Evolutionary conservation across 2,888 invertebrate genomes (phyloP), one percentile per base, ranked within the genome.

Genomic region (Eurytoma californica): DNA sequence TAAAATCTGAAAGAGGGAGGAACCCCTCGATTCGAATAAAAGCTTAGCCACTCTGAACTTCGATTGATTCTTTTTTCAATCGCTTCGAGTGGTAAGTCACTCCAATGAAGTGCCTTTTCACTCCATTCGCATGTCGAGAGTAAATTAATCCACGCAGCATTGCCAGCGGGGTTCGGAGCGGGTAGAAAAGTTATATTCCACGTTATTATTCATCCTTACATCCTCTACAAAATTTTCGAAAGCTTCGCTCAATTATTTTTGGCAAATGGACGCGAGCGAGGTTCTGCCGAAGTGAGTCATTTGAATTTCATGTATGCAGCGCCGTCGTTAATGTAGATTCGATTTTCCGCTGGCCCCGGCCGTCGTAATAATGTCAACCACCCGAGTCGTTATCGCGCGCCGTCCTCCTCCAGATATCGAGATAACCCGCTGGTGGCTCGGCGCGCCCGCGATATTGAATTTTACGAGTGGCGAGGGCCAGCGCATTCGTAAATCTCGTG

Each of bases 261-360:
- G 63, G 47, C 63, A 39, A 63, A 13, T 12, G 39, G 20, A 18
- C 51, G 68, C 12, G 5, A 3, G 30, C 7, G 9, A 9, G 28
- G 9, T 3, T 3, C 5, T 9, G 3, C n/a, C 47, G 12, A 39
- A 12, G 20, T 14, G 5, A 51, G n/a, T 51, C 28, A 61, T 72
- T 72, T 72, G 28, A 51, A 24, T 47, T 39, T 72, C 70, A 30
- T 49, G 47, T 61, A 72, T 18, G 70, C 60, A 28, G 51, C 70
- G 51, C 51, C 60, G 28, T 51, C 28, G 70, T 51, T 61, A 72
- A 72, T 61, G 28, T 20, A 72, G 13, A 61, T 72, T 72, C 70
- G 51, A 72, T 72, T 72, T 72, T 61, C 51, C 49, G 70, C 49
- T 14, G 13, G 16, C 68, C 7, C 18, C 20, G 0, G 60, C 12